These are phyloP conservation scores for Mirounga angustirostris DNA, from an alignment of 2,113 vertebrate species.

Conservation along the genomic window DNA sequence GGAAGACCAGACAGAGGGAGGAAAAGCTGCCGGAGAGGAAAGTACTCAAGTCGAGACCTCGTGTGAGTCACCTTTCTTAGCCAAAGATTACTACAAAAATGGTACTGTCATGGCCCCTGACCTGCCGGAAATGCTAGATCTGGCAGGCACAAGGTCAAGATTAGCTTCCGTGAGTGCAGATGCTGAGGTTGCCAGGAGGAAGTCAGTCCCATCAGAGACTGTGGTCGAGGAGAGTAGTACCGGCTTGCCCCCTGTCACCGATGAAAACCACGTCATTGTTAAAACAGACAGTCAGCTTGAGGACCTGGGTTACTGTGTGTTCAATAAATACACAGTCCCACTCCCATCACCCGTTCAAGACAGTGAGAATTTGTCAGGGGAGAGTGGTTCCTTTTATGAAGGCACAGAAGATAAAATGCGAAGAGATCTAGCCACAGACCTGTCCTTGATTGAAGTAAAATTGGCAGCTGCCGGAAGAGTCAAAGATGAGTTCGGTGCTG, in stretches of 20 bases:
- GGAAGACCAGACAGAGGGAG: slow-evolving; percentile 73
- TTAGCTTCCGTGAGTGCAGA: slow-evolving; percentile 94
- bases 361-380: slow-evolving; percentile 87
- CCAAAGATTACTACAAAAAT: slow-evolving; percentile 94
- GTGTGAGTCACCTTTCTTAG: slow-evolving; percentile 90
- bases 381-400: slow-evolving; percentile 89
- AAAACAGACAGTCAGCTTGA: slow-evolving; percentile 96
- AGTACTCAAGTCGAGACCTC: slow-evolving; percentile 88
- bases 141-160: slow-evolving; percentile 94
- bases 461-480: slow-evolving; percentile 90
- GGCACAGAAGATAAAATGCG: slow-evolving; percentile 87
- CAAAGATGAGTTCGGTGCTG: slow-evolving; percentile 84
- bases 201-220: slow-evolving; percentile 90
- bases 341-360: slow-evolving; percentile 96
- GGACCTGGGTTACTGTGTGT: slow-evolving; percentile 98
- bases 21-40: slow-evolving; percentile 79
- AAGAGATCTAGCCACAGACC: slow-evolving; percentile 86
- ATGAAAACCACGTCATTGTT: slow-evolving; percentile 90
- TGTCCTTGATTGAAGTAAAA: slow-evolving; percentile 90
- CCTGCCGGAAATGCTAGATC: slow-evolving; percentile 97
- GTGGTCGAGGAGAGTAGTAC: slow-evolving; percentile 88
- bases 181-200: slow-evolving; percentile 90
- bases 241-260: slow-evolving; percentile 88
- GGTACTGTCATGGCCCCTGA: slow-evolving; percentile 95
- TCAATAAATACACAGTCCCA: slow-evolving; percentile 98